Base-by-base conservation (phyloP, 2,113 vertebrate species). In the Cyprinodon variegatus region DNA sequence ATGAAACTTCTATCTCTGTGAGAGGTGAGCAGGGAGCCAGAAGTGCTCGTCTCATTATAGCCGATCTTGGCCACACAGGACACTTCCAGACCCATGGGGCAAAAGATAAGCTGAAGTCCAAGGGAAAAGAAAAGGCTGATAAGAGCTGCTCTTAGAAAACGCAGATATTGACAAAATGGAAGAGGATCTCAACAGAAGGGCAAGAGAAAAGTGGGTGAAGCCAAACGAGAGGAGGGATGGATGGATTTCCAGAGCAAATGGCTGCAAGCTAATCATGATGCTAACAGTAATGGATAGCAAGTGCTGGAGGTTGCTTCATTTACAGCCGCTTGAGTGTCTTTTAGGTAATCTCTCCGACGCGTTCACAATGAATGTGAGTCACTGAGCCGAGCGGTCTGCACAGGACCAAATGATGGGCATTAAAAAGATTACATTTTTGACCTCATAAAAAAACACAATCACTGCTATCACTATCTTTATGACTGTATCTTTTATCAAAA, bases 241-340 rank as follows among this genome's bases (percentile, higher is more conserved):
- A 81, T 68, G 83, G 81, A 83, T 79, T 74, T 78, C 72, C 74
- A 61, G 73, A 66, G 75, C 66, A 73, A 88, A 90, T 78, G 80
- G 81, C 82, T 77, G 66, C 39, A 29, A 79, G 87, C 88, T 89
- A 89, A 88, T 91, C 68, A 70, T 73, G 84, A 86, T 9, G 37
- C 75, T 88, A 85, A 86, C 77, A 61, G 81, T 86, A 87, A 92
- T 79, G 78, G 82, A 88, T 80, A 70, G 73, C 66, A 76, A 66
- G 61, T 36, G 65, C 48, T 65, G 74, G 81, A 76, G 78, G 81
- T 80, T 75, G 77, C 45, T 83, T 90, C 79, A 83, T 90, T 86
- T 86, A 78, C 68, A 75, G 77, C 73, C 81, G 85, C 79, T 85
- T 46, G 78, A 83, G 81, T 63, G 76, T 89, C 70, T 13, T 87